These are phyloP conservation scores for Chalcis sispes DNA, from an alignment of 2,888 invertebrate species.

Conservation along the genomic window DNA sequence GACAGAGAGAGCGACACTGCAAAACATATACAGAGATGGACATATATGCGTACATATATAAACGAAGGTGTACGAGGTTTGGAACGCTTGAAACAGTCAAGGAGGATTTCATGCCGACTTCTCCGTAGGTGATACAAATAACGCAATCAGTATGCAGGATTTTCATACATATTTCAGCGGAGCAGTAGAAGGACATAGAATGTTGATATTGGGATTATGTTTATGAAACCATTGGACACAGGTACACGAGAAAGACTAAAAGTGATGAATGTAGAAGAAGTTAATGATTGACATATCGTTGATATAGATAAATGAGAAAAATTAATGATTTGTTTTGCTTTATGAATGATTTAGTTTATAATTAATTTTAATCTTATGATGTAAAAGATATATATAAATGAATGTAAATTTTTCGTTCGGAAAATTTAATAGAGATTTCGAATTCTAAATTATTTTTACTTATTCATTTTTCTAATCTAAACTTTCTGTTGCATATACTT, in stretches of 20 bases:
- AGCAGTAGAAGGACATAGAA: slow-evolving; percentile 13
- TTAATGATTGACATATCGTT: slow-evolving; percentile 9
- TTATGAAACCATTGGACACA: slow-evolving; percentile 13
- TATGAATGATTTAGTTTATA: no score
- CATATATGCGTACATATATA: slow-evolving; percentile 13
- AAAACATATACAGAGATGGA: slow-evolving; percentile 48
- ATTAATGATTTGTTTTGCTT: no score
- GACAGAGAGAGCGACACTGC: slow-evolving; percentile 2
- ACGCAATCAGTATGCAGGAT: slow-evolving; percentile 74
- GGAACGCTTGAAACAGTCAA: slow-evolving; percentile 46
- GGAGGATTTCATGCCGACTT: slow-evolving; percentile 62
- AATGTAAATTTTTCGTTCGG: no score
- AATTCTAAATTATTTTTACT: no score
- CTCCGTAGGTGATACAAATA: slow-evolving; percentile 72
- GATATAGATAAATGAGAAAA: no score
- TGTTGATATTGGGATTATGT: slow-evolving; percentile 34
- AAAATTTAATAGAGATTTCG: no score
- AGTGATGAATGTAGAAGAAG: background rate
- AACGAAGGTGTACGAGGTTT: slow-evolving; percentile 9
- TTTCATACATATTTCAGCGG: slow-evolving; percentile 74
- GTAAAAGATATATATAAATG: no score
- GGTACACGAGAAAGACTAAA: no score
- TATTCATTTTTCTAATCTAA: no score
- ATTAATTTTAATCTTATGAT: no score
- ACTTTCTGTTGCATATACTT: no score